These are phyloP conservation scores for Lagria hirta DNA, from an alignment of 2,888 invertebrate genomes.

Conservation along the genomic window DNA sequence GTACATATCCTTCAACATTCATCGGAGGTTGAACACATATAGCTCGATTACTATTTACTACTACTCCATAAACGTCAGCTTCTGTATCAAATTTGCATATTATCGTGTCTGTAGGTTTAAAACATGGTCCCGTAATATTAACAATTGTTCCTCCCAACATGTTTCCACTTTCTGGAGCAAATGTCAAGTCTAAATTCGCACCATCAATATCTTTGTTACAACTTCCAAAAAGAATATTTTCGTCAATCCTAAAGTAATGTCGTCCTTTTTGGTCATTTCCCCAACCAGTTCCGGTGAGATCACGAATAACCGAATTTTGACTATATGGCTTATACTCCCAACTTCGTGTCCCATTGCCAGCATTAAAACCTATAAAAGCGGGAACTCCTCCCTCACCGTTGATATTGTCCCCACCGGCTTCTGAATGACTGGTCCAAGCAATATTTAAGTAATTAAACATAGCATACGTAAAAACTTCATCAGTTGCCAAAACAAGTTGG, in stretches of 20 bases:
- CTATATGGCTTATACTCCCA: conserved; percentile 90
- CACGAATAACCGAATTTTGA: conserved; percentile 80
- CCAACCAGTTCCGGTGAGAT: conserved; percentile 81
- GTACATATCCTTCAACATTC: conserved; percentile 84
- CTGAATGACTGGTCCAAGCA: conserved; percentile 88
- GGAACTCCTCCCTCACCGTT: conserved; percentile 85
- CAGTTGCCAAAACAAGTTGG: conserved; percentile 90
- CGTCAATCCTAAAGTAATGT: conserved; percentile 93
- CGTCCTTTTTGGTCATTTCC: conserved; percentile 86
- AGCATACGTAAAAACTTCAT: conserved; percentile 91
- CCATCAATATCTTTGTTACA: conserved; percentile 89
- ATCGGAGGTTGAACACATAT: conserved; percentile 87
- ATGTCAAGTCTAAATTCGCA: conserved; percentile 77
- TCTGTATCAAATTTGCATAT: conserved; percentile 80
- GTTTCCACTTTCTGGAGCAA: conserved; percentile 93
- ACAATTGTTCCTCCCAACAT: conserved; percentile 97
- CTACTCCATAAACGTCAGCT: conserved; percentile 74
- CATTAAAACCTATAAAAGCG: conserved; percentile 94
- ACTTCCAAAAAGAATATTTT: conserved; percentile 88
- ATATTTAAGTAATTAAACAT: conserved; percentile 93
- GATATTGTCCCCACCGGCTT: conserved; percentile 86
- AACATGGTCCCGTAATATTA: conserved; percentile 95
- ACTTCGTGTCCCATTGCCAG: conserved; percentile 88
- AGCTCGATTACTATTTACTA: conserved; percentile 78
- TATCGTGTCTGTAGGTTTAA: conserved; percentile 73